A percentile compares a stretch with the other conserved stretches of the same genome.
Conservation (phyloP, 2,113 vertebrate genomes). For the Glaucidium brasilianum region DNA sequence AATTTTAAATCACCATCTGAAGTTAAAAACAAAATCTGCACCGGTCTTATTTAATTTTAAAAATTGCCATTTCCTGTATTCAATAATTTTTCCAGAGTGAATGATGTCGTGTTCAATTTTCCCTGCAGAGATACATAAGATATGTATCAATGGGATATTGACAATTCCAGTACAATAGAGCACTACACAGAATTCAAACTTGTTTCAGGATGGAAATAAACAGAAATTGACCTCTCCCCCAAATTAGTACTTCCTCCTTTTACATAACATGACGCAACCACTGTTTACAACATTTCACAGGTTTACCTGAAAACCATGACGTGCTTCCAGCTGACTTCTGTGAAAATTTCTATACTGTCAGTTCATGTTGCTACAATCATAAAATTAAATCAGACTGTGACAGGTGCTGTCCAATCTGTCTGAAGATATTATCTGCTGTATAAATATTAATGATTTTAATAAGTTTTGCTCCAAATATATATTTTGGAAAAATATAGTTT, state of each 20-base stretch:
- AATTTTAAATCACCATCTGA: background rate
- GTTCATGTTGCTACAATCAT: background rate
- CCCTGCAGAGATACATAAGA: background rate
- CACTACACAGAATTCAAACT: background rate
- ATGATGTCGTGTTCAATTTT: conserved; percentile 27
- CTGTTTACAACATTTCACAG: background rate
- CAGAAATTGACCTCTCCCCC: background rate
- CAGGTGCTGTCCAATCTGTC: conserved; percentile 12
- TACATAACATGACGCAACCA: background rate
- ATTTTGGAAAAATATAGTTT: background rate
- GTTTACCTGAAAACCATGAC: background rate
- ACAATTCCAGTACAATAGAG: background rate
- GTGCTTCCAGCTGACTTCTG: background rate
- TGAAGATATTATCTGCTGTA: background rate
- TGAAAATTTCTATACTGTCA: background rate
- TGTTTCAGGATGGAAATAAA: background rate
- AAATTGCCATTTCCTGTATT: conserved; percentile 1
- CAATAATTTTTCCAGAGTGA: background rate
- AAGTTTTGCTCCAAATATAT: background rate
- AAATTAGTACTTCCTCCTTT: background rate
- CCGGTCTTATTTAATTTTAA: background rate
- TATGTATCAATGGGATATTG: background rate
- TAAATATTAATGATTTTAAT: background rate
- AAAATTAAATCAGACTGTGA: conserved; percentile 3
- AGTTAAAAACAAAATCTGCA: background rate